A percentile compares a stretch with the other conserved stretches of the same genome.
phyloP scores from a whole-genome alignment of 2,797 vertebrate species.

The Parambassis ranga region DNA sequence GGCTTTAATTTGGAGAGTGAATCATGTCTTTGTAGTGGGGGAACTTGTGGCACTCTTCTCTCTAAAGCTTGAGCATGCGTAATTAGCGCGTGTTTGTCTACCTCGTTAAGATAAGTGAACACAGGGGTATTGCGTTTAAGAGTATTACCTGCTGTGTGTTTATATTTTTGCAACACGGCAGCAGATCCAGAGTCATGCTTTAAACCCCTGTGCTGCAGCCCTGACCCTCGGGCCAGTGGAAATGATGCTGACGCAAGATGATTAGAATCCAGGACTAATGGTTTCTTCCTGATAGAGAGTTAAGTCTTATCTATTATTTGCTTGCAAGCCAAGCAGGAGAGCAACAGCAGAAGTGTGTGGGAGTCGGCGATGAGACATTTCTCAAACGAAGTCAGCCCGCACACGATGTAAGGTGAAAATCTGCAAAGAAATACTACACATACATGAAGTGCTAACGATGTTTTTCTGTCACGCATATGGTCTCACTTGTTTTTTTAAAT shows the following conservation, averaged over 20 bases:
- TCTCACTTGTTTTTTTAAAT: no score
- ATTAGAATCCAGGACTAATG: constrained; percentile 36
- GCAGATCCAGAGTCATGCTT: constrained; percentile 29
- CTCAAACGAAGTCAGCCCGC: constrained; percentile 35
- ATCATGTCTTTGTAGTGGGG: constrained; percentile 53
- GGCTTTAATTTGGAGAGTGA: constrained; percentile 65
- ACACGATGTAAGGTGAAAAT: constrained; percentile 30
- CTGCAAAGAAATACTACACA: constrained; percentile 16
- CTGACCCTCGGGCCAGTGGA: constrained; percentile 17
- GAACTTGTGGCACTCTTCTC: constrained; percentile 42
- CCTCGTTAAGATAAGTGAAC: constrained; percentile 59
- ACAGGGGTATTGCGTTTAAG: constrained; percentile 44
- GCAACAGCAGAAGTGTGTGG: constrained; percentile 41
- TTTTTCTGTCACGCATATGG: neutral
- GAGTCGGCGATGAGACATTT: constrained; percentile 56
- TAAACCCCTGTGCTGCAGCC: constrained; percentile 14
- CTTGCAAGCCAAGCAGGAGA: constrained; percentile 22
- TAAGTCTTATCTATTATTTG: constrained; percentile 17
- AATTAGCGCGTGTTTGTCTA: constrained; percentile 72
- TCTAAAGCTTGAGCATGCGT: constrained; percentile 51
- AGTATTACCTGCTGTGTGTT: constrained; percentile 63
- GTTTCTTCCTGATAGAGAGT: constrained; percentile 39
- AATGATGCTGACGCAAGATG: constrained; percentile 45
- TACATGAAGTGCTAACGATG: neutral
- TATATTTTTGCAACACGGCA: constrained; percentile 53